Conservation (phyloP, 2,797 vertebrate species). For the Acanthiza pusilla region DNA sequence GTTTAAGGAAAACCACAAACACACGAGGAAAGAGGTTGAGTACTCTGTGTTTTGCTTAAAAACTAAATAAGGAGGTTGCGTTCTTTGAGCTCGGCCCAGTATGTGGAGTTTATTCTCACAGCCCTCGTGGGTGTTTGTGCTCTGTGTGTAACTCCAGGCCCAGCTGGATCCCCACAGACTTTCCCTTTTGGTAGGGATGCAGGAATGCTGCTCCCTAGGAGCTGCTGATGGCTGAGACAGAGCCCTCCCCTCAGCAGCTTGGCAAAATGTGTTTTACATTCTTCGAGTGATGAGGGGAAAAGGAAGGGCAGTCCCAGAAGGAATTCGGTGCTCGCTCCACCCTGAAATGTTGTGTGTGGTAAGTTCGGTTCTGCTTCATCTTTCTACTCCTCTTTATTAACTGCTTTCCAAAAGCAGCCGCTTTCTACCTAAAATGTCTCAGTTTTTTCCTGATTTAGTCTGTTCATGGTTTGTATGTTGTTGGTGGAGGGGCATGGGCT, state of each 20-base stretch:
- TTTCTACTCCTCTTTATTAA: not conserved
- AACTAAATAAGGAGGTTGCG: not conserved
- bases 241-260: not conserved
- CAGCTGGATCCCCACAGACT: not conserved
- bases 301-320: not conserved
- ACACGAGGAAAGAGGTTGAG: not conserved
- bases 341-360: not conserved
- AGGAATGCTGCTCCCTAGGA: not conserved
- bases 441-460: not conserved
- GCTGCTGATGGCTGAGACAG: not conserved
- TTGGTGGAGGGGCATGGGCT: not conserved
- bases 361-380: not conserved
- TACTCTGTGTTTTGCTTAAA: not conserved
- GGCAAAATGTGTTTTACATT: not conserved
- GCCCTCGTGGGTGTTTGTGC: accelerated
- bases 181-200: not conserved
- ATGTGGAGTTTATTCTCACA: not conserved
- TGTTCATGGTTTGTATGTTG: not conserved
- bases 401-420: not conserved
- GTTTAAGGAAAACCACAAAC: not conserved
- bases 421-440: not conserved
- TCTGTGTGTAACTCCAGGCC: not conserved
- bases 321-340: not conserved
- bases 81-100: not conserved
- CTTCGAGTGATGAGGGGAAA: not conserved